These are phyloP conservation scores for Melinaea marsaeus DNA, from an alignment of 2,888 invertebrate species.

Conservation along the genomic window DNA sequence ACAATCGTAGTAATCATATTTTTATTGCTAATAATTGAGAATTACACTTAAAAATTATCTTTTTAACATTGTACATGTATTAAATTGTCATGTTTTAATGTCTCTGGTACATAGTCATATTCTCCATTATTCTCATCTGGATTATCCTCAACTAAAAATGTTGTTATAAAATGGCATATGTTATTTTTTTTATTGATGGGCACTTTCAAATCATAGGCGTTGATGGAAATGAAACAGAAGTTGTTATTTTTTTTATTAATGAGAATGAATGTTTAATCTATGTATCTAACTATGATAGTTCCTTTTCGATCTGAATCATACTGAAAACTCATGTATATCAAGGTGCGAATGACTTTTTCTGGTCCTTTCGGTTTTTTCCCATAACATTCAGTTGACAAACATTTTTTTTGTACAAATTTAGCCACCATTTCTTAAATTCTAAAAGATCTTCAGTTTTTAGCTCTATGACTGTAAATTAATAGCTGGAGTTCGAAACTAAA, in stretches of 20 bases:
- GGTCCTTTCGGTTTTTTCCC: slow-evolving; percentile 22
- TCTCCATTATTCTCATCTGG: too few relatives aligned
- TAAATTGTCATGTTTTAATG: too few relatives aligned
- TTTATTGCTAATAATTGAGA: too few relatives aligned
- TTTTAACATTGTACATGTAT: too few relatives aligned
- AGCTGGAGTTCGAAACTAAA: slow-evolving; percentile 34
- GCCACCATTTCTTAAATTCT: slow-evolving; percentile 26
- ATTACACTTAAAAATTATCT: too few relatives aligned
- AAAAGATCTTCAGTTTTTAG: too few relatives aligned
- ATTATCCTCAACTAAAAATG: too few relatives aligned
- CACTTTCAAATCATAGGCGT: slow-evolving; percentile 25
- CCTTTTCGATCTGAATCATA: neutral
- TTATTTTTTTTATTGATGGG: slow-evolving; percentile 25
- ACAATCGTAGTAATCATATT: neutral
- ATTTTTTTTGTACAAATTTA: slow-evolving; percentile 25
- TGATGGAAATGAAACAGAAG: slow-evolving; percentile 22
- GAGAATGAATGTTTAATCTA: slow-evolving; percentile 21
- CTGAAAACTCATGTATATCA: too few relatives aligned
- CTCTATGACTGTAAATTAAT: slow-evolving; percentile 14
- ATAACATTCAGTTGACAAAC: slow-evolving; percentile 26
- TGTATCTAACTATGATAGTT: too few relatives aligned
- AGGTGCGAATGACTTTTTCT: too few relatives aligned
- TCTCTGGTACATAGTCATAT: too few relatives aligned
- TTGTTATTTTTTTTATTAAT: slow-evolving; percentile 24
- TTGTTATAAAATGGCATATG: too few relatives aligned